Conservation (phyloP, 2,797 vertebrate species). For the Clangula hyemalis region DNA sequence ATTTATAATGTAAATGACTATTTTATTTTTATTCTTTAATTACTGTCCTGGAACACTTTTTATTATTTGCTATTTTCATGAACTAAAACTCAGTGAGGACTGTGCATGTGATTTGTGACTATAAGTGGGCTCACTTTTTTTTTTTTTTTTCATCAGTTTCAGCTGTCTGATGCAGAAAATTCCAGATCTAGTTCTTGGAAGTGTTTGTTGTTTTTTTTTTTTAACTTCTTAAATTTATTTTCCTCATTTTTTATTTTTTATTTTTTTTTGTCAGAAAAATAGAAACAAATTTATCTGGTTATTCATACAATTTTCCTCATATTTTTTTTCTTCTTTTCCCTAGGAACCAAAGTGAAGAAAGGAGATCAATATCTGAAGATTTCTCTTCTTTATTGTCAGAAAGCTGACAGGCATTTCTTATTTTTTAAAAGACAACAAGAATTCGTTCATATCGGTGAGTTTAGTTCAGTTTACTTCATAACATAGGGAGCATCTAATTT, state of each 20-base stretch:
- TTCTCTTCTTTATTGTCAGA: not conserved
- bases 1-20: not conserved
- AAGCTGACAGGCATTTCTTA: not conserved
- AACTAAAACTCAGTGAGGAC: not conserved
- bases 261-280: not conserved
- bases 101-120: not conserved
- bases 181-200: not conserved
- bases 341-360: not conserved
- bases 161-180: not conserved
- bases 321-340: too few species aligned
- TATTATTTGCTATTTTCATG: not conserved
- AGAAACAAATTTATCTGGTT: not conserved
- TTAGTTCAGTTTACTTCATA: not conserved
- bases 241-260: not conserved
- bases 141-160: not conserved
- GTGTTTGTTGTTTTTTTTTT: not conserved
- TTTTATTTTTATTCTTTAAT: not conserved
- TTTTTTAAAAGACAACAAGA: not conserved
- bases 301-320: not conserved
- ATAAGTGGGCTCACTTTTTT: not conserved
- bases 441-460: not conserved
- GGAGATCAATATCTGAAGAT: not conserved
- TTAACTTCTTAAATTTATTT: not conserved
- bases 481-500: not conserved
- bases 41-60: not conserved